Percentiles rank a stretch among this genome's conserved stretches.
phyloP scores from a whole-genome alignment of 2,888 invertebrate genomes.

The Carcina quercana region DNA sequence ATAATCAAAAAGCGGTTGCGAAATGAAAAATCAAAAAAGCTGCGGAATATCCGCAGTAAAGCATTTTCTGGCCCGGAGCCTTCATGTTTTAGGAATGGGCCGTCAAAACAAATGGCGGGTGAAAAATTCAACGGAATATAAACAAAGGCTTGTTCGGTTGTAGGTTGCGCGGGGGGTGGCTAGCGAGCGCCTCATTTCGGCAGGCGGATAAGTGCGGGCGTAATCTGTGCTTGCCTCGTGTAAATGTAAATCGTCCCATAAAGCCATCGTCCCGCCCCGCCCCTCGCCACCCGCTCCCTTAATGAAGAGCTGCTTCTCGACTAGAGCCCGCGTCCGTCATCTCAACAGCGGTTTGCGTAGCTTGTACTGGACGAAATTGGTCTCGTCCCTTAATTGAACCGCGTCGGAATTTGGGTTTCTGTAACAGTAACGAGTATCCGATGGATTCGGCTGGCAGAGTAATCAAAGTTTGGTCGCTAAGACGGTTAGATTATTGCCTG shows the following conservation, averaged over 20 bases:
- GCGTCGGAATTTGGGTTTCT: constrained; percentile 5
- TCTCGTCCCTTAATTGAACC: constrained; percentile 43
- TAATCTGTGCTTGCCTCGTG: constrained; percentile 71
- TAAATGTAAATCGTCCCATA: constrained; percentile 74
- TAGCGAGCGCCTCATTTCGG: constrained; percentile 55
- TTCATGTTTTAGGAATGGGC: constrained; percentile 50
- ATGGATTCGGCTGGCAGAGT: constrained; percentile 22
- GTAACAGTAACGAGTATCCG: constrained; percentile 24
- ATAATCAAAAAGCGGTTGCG: constrained; percentile 31
- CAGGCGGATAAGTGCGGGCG: constrained; percentile 67
- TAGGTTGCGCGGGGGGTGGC: constrained; percentile 41
- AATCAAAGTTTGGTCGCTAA: constrained; percentile 23
- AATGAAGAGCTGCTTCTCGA: constrained; percentile 65
- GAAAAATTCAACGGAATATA: constrained; percentile 65
- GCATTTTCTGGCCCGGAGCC: constrained; percentile 42
- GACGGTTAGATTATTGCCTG: constrained; percentile 26
- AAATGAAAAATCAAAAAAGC: constrained; percentile 41
- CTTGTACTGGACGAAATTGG: constrained; percentile 54
- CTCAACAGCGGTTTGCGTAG: constrained; percentile 56
- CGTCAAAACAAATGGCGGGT: constrained; percentile 64
- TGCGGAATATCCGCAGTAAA: constrained; percentile 34
- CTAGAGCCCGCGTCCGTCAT: constrained; percentile 54
- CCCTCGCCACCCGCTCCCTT: constrained; percentile 38
- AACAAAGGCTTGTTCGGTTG: constrained; percentile 65
- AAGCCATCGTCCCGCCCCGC: constrained; percentile 51